Base-by-base conservation (phyloP, 2,113 vertebrate species). In the Oceanodroma tethys region DNA sequence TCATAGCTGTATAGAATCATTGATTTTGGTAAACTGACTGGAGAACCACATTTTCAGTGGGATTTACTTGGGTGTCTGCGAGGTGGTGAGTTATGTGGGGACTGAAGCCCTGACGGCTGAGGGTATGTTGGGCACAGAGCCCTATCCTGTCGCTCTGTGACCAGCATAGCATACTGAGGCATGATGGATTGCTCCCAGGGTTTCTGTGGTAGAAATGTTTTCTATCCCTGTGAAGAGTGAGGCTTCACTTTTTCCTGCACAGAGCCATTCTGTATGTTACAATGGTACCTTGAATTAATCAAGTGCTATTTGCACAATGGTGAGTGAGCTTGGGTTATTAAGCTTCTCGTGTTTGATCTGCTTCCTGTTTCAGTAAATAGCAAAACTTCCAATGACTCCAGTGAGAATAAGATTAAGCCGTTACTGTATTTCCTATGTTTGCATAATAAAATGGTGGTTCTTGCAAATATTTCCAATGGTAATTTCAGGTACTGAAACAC, bases 401-500 rank as follows among this genome's bases (percentile, higher is more conserved):
- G 7, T 88, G 88, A 97, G 94, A 92, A 75, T 84, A 95, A 88
- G 88, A 95, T 95, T 36, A 95, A 81, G 92, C 56, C 92, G 80
- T 93, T 92, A 95, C 75, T 93, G 70, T 95, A 93, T 95, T 93
- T 88, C 52, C 36, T 60, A n/a, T 93, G 75, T 92, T 94, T 96
- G 63, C 68, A 32, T 93, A 87, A 91, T 81, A 79, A 91, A 93
- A 78, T 45, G 9, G 47, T 93, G 20, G 9, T 17, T 86, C 78
- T 92, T 85, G 81, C 67, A 90, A 71, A 63, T 84, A 84, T 88
- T 96, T 95, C 36, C 82, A 86, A 1, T 81, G 55, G 17, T 59
- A 43, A 48, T 94, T 78, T 81, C 67, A 67, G 40, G 18, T 65
- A 53, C 34, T 91, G 48, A 48, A 81, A 45, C 1, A 3, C 17